Conservation (phyloP, 2,797 vertebrate species). For the Delichon dasypus region DNA sequence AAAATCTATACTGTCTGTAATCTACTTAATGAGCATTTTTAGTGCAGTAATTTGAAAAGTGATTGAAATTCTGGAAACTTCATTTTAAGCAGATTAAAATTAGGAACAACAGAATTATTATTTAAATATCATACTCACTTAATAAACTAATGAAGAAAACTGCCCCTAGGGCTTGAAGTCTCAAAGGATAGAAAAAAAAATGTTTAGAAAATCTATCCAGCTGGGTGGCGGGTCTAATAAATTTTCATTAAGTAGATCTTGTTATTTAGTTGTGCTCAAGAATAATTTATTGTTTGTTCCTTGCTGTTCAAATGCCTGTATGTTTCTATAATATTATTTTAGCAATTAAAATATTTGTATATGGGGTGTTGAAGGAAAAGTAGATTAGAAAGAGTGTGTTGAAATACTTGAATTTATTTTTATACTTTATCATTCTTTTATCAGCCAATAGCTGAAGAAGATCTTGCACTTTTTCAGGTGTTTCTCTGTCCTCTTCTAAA, state of each 20-base stretch:
- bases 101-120: constrained; percentile 53
- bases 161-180: constrained; percentile 51
- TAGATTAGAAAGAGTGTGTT: constrained; percentile 17
- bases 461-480: not conserved
- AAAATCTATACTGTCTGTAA: constrained; percentile 50
- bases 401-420: constrained; percentile 29
- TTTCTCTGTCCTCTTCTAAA: not conserved
- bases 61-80: constrained; percentile 63
- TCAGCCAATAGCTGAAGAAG: not conserved
- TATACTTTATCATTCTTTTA: not conserved
- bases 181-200: constrained; percentile 3
- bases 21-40: constrained; percentile 61
- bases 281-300: constrained; percentile 28
- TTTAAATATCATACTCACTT: constrained; percentile 53
- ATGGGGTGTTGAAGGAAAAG: constrained; percentile 8
- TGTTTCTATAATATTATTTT: constrained; percentile 41
- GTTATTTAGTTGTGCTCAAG: not conserved
- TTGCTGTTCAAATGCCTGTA: not conserved
- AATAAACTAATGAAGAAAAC: constrained; percentile 40
- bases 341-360: constrained; percentile 8
- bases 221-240: constrained; percentile 43
- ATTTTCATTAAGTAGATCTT: constrained; percentile 34
- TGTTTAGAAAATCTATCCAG: constrained; percentile 21
- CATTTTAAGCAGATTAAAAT: constrained; percentile 69
- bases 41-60: constrained; percentile 63